Evolutionary conservation across 2,888 invertebrate species (phyloP), one percentile per base, ranked within the genome.

Genomic region (Dorcus hopei): DNA sequence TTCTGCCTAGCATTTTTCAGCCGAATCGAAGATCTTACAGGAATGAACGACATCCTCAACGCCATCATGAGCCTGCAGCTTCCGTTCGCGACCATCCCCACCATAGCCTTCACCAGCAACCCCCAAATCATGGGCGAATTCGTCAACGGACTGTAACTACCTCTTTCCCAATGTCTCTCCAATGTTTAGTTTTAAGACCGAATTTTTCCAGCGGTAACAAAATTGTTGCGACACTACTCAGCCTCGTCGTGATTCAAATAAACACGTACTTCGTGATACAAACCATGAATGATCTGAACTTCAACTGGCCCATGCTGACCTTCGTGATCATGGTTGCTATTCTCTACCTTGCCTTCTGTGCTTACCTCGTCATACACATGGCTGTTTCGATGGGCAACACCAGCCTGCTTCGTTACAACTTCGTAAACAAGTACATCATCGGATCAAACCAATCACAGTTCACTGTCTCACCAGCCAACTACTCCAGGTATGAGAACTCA

Each of bases 71-170:
- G 90, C 65, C 79, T 94, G 23, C 93, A 93, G 75, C 79, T 95
- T 63, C 95, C 95, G 0, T 95, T 95, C 74, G 95, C 95, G 1
- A 86, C 90, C 3, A 82, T 95, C 60, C 94, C 95, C 5, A 88
- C 91, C 1, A 87, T 95, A 57, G 92, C 93, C 0, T 93, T 95
- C 72, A 93, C 94, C 1, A 90, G 91, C 56, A 88, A 88, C 66
- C 76, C 79, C 3, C 80, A 84, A 48, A 87, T 95, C 48, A 95
- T 95, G 94, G 90, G 90, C 39, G 88, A 90, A 68, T 95, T 94
- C 76, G 85, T 83, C 38, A 93, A 91, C 77, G 90, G 91, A 80
- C 67, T 85, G 90, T 90, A 79, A 80, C 86, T 81, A 56, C 2
- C 19, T 3, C 19, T 2, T 45, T 33, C 19, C 2, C 14, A 1